Evolutionary conservation across 2,113 vertebrate genomes (phyloP), one percentile per base, ranked within the genome.

Genomic region (Proterorhinus semilunaris): DNA sequence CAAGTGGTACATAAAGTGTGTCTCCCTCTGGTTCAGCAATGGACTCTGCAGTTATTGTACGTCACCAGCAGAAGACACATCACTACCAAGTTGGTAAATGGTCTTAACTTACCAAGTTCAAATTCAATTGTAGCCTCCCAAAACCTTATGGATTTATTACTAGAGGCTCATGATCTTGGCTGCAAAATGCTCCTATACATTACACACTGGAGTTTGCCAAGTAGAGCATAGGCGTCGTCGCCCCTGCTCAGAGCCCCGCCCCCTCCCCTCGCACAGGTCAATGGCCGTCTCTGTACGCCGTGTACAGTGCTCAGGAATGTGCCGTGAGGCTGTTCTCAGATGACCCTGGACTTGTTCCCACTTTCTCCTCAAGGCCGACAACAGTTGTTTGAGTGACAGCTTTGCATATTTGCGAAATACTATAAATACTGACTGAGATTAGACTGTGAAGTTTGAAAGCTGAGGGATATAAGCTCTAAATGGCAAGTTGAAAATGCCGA

Each of bases 321-420:
- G 58, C 27, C 44, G 7, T 12, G 27, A 36, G 7, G 13, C 36
- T 61, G 57, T 42, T 61, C 13, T 61, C 36, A 45, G 58, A 43
- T 61, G 42, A 61, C 13, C 58, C 58, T 44, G 42, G 42, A 63
- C 21, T 69, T 69, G 63, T 61, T 74, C 77, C 76, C 78, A 76
- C 76, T 85, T 86, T 89, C 83, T 87, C 86, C 84, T 83, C 83
- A 85, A 74, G 62, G 62, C 66, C 7, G 6, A n/a, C 11, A 13
- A 13, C 54, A 57, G 16, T 7, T 7, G 5, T 50, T 6, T 50
- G 49, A 50, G 12, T 50, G 49, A 10, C 48, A 49, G 10, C 13
- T 49, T 49, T 49, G 13, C 48, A 49, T 36, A 36, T 36, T 36
- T 36, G 27, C 27, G 27, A 36, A 36, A 6, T 13, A 15, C 49